phyloP scores from a whole-genome alignment of 2,888 invertebrate species.

The Gastracanthus pulcherrimus region DNA sequence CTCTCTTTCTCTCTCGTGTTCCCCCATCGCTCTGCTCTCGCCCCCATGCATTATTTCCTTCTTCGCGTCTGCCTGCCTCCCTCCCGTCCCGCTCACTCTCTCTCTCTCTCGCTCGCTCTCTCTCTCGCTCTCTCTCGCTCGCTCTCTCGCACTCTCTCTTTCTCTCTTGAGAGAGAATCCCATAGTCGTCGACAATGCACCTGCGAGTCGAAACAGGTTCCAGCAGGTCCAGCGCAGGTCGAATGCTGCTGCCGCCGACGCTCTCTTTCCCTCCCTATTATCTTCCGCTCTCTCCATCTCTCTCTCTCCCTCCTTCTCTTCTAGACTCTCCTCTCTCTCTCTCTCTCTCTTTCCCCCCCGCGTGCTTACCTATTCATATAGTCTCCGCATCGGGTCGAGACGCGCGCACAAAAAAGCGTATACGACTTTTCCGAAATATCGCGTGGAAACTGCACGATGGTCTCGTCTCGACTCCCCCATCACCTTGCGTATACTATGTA shows the following conservation, averaged over 20 bases:
- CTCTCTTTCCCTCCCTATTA: slow-evolving; percentile 49
- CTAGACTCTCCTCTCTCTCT: no score
- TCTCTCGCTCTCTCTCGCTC: slow-evolving; percentile 11
- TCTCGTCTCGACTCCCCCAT: not conserved
- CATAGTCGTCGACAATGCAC: slow-evolving; percentile 62
- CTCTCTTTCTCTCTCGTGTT: slow-evolving; percentile 23
- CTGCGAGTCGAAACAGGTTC: slow-evolving; percentile 74
- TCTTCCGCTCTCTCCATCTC: slow-evolving; percentile 53
- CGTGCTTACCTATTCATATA: not conserved
- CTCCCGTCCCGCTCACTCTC: not conserved
- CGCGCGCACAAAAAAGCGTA: not conserved
- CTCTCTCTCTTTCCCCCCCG: slow-evolving; percentile 22
- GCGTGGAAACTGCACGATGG: slow-evolving; percentile 19
- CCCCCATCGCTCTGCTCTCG: slow-evolving; percentile 7
- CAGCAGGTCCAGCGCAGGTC: slow-evolving; percentile 71
- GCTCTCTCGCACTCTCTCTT: not conserved
- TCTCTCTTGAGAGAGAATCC: slow-evolving; percentile 27
- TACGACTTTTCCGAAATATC: slow-evolving; percentile 50
- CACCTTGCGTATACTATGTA: no score
- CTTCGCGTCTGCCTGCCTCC: slow-evolving; percentile 2
- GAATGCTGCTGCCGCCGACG: slow-evolving; percentile 49
- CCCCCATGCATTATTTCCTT: slow-evolving; percentile 42
- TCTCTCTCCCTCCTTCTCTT: slow-evolving; percentile 13
- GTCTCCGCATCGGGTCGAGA: not conserved
- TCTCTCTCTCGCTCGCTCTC: slow-evolving; percentile 2